Evolutionary conservation across 2,888 invertebrate genomes (phyloP).

Genomic region (Monochamus alternatus): DNA sequence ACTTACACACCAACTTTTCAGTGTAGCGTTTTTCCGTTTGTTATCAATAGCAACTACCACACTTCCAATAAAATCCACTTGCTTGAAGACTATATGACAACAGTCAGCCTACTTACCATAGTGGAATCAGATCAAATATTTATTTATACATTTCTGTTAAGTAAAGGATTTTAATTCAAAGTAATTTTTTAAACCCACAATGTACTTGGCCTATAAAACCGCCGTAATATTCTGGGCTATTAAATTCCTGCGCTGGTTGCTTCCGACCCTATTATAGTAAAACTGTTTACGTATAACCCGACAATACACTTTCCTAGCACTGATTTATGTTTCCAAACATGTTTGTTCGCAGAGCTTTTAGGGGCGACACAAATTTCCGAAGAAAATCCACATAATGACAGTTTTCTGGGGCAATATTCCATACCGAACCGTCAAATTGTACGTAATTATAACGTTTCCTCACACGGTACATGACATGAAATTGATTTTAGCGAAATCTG

Average conservation of each 20-base stretch:
- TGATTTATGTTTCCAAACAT: slow-evolving; percentile 5
- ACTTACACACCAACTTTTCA: no score
- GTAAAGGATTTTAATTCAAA: no score
- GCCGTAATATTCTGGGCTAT: background rate
- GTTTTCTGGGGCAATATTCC: background rate
- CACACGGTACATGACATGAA: background rate
- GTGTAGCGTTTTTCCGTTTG: no score
- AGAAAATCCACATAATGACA: background rate
- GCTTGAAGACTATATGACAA: no score
- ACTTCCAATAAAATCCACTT: no score
- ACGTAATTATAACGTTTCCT: background rate
- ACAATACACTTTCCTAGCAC: background rate
- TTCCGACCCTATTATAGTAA: slow-evolving; percentile 5
- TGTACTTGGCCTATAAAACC: no score
- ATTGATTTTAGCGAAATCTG: background rate
- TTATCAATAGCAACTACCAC: no score
- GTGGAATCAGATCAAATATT: no score
- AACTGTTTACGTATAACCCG: background rate
- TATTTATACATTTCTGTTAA: no score
- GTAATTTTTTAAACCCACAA: no score
- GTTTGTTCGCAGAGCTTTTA: background rate
- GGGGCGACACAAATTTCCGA: background rate
- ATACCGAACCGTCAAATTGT: background rate
- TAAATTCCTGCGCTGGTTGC: background rate
- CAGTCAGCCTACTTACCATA: no score